Conservation (phyloP, 2,797 vertebrate genomes). For the Micromesistius poutassou region DNA sequence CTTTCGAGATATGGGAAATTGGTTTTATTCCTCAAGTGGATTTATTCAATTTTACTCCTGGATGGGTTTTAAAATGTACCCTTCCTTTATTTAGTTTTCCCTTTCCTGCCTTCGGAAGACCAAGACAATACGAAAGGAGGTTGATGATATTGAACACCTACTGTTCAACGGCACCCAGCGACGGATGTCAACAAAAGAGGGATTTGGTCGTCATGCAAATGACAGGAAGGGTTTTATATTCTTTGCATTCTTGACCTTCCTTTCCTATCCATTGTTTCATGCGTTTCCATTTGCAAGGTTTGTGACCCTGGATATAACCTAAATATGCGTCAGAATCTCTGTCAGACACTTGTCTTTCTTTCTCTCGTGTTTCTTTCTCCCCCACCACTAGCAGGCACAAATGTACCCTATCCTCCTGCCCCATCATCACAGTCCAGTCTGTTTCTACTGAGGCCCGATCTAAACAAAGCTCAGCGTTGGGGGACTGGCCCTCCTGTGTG, state of each 20-base stretch:
- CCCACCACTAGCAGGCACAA: slow-evolving; percentile 6
- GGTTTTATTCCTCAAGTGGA: neutral
- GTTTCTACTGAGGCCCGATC: slow-evolving; percentile 18
- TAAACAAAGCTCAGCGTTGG: slow-evolving; percentile 28
- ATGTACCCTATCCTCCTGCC: slow-evolving; percentile 42
- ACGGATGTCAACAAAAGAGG: neutral
- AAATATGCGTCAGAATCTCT: no score
- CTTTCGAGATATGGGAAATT: neutral
- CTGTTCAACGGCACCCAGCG: neutral
- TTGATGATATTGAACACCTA: slow-evolving; percentile 10
- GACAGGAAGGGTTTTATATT: neutral
- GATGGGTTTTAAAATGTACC: neutral
- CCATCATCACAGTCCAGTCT: slow-evolving; percentile 46
- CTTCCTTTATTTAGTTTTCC: neutral
- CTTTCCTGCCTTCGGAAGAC: neutral
- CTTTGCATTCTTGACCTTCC: neutral
- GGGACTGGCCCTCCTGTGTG: neutral
- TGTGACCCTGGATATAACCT: neutral
- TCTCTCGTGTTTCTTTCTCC: no score
- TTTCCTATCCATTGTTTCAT: neutral
- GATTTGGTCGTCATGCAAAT: neutral
- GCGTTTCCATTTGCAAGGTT: neutral
- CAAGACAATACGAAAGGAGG: slow-evolving; percentile 1
- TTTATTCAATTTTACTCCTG: neutral
- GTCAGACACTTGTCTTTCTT: no score